Evolutionary conservation across 2,113 vertebrate species (phyloP).

Genomic region (Pterocles burchelli): DNA sequence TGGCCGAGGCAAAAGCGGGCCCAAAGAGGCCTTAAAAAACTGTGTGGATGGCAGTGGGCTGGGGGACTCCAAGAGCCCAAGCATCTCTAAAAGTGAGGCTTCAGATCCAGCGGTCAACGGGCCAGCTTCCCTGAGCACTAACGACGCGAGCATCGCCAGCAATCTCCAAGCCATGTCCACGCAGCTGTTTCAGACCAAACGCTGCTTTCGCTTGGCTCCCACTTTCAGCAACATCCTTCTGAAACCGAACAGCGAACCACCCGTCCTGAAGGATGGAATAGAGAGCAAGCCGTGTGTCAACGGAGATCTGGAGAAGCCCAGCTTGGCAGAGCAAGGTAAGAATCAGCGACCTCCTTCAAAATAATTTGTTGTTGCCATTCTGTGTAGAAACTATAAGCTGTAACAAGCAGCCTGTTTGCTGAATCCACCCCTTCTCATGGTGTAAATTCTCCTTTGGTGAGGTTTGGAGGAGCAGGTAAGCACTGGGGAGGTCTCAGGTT

Average conservation of each 20-base stretch:
- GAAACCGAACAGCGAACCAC: constrained; percentile 67
- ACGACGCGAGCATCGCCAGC: constrained; percentile 91
- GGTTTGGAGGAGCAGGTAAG: not conserved
- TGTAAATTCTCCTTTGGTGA: not conserved
- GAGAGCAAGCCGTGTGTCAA: constrained; percentile 71
- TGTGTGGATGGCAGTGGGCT: constrained; percentile 7
- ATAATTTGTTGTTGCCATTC: too few relatives aligned
- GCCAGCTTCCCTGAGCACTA: constrained; percentile 69
- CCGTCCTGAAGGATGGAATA: not conserved
- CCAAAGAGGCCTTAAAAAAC: constrained; percentile 32
- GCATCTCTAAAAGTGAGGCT: constrained; percentile 47
- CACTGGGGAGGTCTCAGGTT: not conserved
- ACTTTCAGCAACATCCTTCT: constrained; percentile 94
- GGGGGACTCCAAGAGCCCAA: constrained; percentile 19
- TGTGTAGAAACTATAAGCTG: not conserved
- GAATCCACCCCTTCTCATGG: not conserved
- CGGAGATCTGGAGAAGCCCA: constrained; percentile 76
- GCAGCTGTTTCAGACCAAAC: constrained; percentile 94
- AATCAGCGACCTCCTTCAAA: rapidly evolving
- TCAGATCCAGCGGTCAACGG: constrained; percentile 79
- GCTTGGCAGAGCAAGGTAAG: constrained; percentile 80
- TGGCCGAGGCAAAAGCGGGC: not conserved
- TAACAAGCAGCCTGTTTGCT: not conserved
- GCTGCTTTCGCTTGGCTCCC: constrained; percentile 94
- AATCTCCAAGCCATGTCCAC: constrained; percentile 98